A percentile compares a stretch with the other conserved stretches of the same genome.
Conservation (phyloP, 2,113 vertebrate genomes). For the Sorex araneus region DNA sequence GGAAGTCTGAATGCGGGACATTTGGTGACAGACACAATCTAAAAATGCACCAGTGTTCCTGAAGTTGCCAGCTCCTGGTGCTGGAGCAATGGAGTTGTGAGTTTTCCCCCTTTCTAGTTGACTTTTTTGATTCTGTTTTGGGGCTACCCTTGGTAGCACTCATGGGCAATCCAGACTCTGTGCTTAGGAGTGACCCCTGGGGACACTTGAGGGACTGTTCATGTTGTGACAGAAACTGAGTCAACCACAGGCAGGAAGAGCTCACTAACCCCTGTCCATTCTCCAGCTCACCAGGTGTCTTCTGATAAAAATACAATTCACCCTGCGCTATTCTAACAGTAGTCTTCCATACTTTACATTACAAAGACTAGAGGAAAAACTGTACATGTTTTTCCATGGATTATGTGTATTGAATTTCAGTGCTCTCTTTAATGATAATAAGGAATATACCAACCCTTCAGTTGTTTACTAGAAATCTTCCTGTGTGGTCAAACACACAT, state of each 20-base stretch:
- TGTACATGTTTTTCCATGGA: neutral
- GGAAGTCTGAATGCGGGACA: neutral
- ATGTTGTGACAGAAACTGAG: no score
- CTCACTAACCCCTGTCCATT: no score
- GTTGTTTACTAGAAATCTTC: conserved; percentile 25
- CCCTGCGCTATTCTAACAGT: neutral
- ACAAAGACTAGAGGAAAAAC: neutral
- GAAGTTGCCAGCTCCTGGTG: neutral
- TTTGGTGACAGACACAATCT: neutral
- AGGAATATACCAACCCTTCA: neutral
- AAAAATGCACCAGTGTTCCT: neutral
- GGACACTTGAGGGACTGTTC: no score
- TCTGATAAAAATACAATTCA: conserved; percentile 26
- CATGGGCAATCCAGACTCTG: no score
- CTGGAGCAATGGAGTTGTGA: neutral
- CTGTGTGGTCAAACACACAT: neutral
- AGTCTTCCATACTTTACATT: conserved; percentile 34
- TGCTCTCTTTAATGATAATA: neutral
- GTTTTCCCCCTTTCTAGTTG: neutral
- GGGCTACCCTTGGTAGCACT: no score
- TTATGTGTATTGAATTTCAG: conserved; percentile 48
- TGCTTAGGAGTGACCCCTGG: no score
- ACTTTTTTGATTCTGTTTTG: no score
- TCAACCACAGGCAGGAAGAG: no score
- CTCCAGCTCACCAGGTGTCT: neutral